phyloP scores from a whole-genome alignment of 2,113 vertebrate species.

The Lepus europaeus region DNA sequence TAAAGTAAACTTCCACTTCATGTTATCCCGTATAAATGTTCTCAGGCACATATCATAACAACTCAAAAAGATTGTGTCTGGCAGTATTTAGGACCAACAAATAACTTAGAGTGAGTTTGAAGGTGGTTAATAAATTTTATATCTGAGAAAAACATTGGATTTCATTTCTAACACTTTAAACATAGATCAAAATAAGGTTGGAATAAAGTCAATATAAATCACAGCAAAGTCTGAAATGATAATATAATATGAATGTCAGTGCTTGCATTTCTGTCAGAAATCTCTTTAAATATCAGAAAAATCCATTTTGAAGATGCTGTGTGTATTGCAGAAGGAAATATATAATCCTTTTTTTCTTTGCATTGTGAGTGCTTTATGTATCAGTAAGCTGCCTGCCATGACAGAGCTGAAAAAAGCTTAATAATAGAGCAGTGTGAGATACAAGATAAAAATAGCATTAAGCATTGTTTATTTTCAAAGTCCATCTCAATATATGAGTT shows the following conservation, averaged over 20 bases:
- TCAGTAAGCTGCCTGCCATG: background rate
- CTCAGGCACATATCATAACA: background rate
- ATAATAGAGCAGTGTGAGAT: background rate
- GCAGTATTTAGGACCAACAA: background rate
- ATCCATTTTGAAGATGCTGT: background rate
- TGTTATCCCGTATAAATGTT: background rate
- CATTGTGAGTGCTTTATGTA: background rate
- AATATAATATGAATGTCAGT: slow-evolving; percentile 48
- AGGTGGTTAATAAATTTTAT: slow-evolving; percentile 70
- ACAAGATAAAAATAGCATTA: background rate
- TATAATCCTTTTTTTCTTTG: background rate
- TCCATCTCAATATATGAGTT: background rate
- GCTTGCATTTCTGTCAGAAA: slow-evolving; percentile 69
- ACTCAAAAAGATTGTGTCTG: slow-evolving; percentile 2
- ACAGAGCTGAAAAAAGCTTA: slow-evolving; percentile 47
- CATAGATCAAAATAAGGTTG: slow-evolving; percentile 74
- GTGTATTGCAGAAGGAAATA: slow-evolving; percentile 42
- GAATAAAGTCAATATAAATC: slow-evolving; percentile 79
- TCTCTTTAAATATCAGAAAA: slow-evolving; percentile 60
- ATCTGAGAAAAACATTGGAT: slow-evolving; percentile 46
- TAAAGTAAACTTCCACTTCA: background rate
- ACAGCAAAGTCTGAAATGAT: slow-evolving; percentile 72
- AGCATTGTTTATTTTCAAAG: background rate
- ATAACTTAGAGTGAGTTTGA: slow-evolving; percentile 48
- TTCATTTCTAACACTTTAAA: slow-evolving; percentile 71